Conservation (phyloP, 2,797 vertebrate species). For the Halcyon smyrnensis region DNA sequence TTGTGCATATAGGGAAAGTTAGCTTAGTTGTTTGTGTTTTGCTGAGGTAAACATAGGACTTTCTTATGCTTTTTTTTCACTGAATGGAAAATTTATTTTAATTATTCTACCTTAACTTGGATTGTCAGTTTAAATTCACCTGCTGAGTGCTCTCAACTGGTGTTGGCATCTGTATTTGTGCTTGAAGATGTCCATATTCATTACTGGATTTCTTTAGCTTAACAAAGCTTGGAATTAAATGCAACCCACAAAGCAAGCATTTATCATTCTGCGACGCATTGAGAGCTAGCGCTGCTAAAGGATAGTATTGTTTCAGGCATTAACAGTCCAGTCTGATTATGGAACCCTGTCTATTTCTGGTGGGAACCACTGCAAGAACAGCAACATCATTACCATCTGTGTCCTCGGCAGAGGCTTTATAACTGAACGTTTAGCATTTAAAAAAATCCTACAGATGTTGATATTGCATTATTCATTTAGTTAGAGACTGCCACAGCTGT, state of each 20-base stretch:
- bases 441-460: conserved; percentile 73
- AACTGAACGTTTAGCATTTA: conserved; percentile 63
- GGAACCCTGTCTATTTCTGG: conserved; percentile 20
- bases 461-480: conserved; percentile 70
- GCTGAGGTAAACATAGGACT: neutral
- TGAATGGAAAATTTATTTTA: conserved; percentile 48
- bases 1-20: neutral
- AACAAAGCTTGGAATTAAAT: conserved; percentile 72
- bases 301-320: conserved; percentile 51
- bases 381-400: conserved; percentile 53
- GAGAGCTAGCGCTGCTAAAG: conserved; percentile 33
- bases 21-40: neutral
- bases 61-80: neutral
- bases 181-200: conserved; percentile 58
- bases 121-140: conserved; percentile 54
- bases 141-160: neutral
- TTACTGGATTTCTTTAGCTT: conserved; percentile 65
- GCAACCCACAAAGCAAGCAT: conserved; percentile 53
- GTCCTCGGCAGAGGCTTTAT: conserved; percentile 39
- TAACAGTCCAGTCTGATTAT: conserved; percentile 53
- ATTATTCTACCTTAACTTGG: conserved; percentile 37
- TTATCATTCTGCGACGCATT: conserved; percentile 29
- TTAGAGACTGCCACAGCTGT: conserved; percentile 54
- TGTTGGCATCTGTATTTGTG: conserved; percentile 51
- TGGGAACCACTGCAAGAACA: conserved; percentile 49